Evolutionary conservation across 2,888 invertebrate species (phyloP).

Genomic region (Acanthoscelides obtectus): DNA sequence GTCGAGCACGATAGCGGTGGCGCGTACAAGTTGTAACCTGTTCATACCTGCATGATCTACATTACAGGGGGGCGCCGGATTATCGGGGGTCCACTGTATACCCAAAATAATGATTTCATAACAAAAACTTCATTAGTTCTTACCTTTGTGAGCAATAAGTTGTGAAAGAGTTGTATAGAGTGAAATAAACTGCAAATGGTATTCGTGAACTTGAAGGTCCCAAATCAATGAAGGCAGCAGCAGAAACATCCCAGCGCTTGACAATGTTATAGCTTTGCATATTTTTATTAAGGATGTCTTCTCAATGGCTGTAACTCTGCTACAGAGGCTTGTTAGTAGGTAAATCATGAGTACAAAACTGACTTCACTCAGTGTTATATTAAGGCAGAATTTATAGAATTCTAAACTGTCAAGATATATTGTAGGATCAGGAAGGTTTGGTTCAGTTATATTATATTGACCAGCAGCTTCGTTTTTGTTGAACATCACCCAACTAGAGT

Average conservation of each 20-base stretch:
- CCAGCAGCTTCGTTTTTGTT: slow-evolving; percentile 14
- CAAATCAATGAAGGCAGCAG: slow-evolving; percentile 62
- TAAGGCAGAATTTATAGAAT: slow-evolving; percentile 37
- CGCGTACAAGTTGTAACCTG: no score
- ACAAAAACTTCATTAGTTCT: slow-evolving; percentile 1
- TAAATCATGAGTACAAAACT: slow-evolving; percentile 34
- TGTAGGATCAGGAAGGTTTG: slow-evolving; percentile 26
- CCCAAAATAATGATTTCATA: not conserved
- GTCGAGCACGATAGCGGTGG: no score
- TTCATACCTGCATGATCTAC: no score
- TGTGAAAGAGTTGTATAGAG: slow-evolving; percentile 62
- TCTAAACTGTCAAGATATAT: slow-evolving; percentile 37
- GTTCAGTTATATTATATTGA: slow-evolving; percentile 25
- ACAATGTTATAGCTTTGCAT: slow-evolving; percentile 57
- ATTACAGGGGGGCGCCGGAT: no score
- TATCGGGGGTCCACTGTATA: no score
- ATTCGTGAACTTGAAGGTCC: slow-evolving; percentile 47
- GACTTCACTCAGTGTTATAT: slow-evolving; percentile 34
- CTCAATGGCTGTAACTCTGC: slow-evolving; percentile 16
- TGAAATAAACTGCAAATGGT: slow-evolving; percentile 58
- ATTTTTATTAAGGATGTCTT: slow-evolving; percentile 35
- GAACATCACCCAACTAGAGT: slow-evolving; percentile 59
- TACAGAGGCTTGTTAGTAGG: slow-evolving; percentile 32
- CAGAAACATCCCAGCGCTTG: slow-evolving; percentile 57
- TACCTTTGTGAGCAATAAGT: slow-evolving; percentile 62